Conservation (phyloP, 2,888 invertebrate species). For the Griposia aprilina region DNA sequence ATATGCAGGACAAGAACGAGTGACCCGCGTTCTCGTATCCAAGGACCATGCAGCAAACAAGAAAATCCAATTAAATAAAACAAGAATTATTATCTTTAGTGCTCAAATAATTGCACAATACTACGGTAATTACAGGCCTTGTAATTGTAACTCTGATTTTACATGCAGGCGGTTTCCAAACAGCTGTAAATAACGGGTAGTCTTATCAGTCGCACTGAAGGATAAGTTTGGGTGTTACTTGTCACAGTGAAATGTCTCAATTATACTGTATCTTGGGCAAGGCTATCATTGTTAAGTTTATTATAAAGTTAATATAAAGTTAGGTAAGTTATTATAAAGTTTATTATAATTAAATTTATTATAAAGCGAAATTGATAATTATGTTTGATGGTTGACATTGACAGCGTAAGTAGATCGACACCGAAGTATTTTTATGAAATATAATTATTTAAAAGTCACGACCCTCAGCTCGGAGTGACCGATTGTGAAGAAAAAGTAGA, state of each 20-base stretch:
- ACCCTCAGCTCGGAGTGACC: too few species aligned
- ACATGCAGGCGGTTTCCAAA: conserved; percentile 59
- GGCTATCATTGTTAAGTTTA: conserved; percentile 5
- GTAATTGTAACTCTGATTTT: conserved; percentile 55
- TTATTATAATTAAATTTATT: too few species aligned
- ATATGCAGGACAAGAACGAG: not conserved
- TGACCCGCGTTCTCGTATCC: not conserved
- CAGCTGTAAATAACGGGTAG: conserved; percentile 27
- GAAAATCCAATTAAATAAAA: conserved; percentile 39
- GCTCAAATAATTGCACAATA: conserved; percentile 59
- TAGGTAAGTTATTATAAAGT: too few species aligned
- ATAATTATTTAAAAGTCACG: not conserved
- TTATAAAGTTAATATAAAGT: too few species aligned
- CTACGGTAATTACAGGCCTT: conserved; percentile 47
- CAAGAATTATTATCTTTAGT: conserved; percentile 40
- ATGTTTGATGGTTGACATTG: not conserved
- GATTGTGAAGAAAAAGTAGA: not conserved
- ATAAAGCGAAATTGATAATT: not conserved
- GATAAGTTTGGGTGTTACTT: conserved; percentile 32
- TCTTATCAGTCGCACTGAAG: conserved; percentile 52
- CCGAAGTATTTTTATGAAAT: not conserved
- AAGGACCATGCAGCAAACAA: conserved; percentile 1
- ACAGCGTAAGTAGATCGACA: not conserved
- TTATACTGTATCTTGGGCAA: conserved; percentile 39
- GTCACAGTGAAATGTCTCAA: conserved; percentile 23